These are phyloP conservation scores for Ophion ventricosus DNA, from an alignment of 2,888 invertebrate species.

Conservation along the genomic window DNA sequence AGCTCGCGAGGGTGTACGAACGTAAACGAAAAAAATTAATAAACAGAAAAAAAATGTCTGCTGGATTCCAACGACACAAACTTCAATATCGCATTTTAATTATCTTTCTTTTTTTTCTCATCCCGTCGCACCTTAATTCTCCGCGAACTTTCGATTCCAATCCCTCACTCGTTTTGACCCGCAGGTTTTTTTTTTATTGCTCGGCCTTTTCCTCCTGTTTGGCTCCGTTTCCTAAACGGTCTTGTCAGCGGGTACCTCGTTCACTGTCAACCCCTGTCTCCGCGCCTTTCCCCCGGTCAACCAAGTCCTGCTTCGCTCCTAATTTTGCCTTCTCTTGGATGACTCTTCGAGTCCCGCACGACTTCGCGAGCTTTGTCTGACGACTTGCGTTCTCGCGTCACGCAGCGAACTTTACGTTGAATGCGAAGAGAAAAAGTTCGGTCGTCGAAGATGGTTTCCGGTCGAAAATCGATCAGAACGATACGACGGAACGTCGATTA, in stretches of 20 bases:
- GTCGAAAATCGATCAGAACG: background rate
- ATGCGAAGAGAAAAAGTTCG: background rate
- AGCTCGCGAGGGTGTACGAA: background rate
- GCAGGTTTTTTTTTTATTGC: conserved; percentile 25
- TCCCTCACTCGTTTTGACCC: background rate
- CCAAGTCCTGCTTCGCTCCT: background rate
- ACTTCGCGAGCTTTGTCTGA: background rate
- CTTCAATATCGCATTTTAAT: background rate
- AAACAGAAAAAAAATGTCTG: background rate
- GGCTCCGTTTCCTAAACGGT: conserved; percentile 39
- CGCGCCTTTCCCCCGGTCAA: background rate
- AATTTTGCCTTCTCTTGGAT: background rate
- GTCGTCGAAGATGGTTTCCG: background rate
- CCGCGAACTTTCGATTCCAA: background rate
- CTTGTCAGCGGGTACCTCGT: conserved; percentile 4
- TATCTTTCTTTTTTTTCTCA: background rate
- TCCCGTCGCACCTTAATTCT: background rate
- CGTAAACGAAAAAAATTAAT: background rate
- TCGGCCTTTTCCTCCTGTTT: conserved; percentile 27
- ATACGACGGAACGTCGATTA: background rate
- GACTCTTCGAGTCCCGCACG: background rate
- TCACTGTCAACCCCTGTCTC: background rate
- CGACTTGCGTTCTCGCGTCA: background rate
- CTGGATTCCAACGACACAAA: background rate
- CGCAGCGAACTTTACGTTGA: background rate